Evolutionary conservation across 2,113 vertebrate species (phyloP).

Genomic region (Lathamus discolor): DNA sequence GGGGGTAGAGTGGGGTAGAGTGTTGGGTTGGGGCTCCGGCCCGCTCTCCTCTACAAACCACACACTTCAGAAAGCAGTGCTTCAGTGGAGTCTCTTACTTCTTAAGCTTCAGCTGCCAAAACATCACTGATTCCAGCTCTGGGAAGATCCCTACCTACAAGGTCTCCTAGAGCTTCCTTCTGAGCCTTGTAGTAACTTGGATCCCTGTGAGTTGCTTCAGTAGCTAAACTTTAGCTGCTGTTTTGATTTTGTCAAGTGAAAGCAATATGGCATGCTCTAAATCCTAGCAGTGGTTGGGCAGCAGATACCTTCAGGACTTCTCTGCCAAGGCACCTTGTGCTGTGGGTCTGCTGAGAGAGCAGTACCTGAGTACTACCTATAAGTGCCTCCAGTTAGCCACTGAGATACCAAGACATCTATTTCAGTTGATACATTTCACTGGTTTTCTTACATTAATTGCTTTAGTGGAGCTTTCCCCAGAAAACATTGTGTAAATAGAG

Average conservation of each 20-base stretch:
- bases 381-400: not conserved
- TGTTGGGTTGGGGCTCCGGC: not conserved
- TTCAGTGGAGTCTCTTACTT: too few relatives aligned
- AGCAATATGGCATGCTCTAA: not conserved
- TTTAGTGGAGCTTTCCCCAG: not conserved
- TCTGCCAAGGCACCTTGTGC: accelerated
- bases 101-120: not conserved
- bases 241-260: not conserved
- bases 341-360: not conserved
- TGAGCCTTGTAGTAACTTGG: not conserved
- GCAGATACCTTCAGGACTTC: not conserved
- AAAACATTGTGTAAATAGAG: not conserved
- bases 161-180: not conserved
- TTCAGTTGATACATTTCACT: not conserved
- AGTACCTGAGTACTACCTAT: not conserved
- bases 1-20: too few relatives aligned
- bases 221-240: not conserved
- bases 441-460: not conserved
- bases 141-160: not conserved
- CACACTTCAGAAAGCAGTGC: not conserved
- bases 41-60: accelerated
- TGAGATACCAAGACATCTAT: not conserved
- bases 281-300: not conserved
- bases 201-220: not conserved
- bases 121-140: not conserved